Base-by-base conservation (phyloP, 2,113 vertebrate species). In the Pseudolaguvia tuberculata region DNA sequence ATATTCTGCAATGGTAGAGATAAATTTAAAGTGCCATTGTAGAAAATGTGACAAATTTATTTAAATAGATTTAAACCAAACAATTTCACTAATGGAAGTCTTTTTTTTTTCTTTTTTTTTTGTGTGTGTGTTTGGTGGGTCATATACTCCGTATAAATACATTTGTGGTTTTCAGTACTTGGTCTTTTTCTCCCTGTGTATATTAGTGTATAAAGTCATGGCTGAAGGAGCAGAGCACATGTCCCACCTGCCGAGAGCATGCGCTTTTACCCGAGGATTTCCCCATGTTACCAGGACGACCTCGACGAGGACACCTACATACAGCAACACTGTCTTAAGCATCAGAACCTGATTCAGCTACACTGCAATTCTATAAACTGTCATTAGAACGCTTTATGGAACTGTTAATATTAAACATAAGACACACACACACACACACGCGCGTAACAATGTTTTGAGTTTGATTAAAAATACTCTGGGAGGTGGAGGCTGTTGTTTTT, bases 191-290 rank as follows among this genome's bases (percentile, higher is more conserved):
- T 27, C 21, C 14, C n/a, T 52, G 0, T 72, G 27, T 78, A 5
- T 79, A 25, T 21, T 14, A 99, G 97, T 99, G 97, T 63, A 93
- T 96, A 18, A 87, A 80, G 21, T 91, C 84, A 0, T 94, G 94
- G 94, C 90, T 95, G 56, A 94, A 89, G 82, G 91, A 93, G 61
- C 92, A 95, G 25, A 93, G 85, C 39, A 89, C 91, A 25, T 98
- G 97, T 83, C 96, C 96, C 0, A 93, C 93, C 61, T 98, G 97
- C 85, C 90, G 90, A 0, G 80, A 81, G 0, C 88, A 88, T 0
- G 86, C 86, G 0, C 83, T 93, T 9, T 77, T 91, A 13, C 86
- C 87, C 0, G 93, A 93, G 31, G 93, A 95, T 2, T 95, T 94
- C 58, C 93, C 94, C 0, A 79, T 78, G 31, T 87, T 93, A 20